Base-by-base conservation (phyloP, 1,140 invertebrate genomes). In the Hermatobates lingyangjiaoensis region DNA sequence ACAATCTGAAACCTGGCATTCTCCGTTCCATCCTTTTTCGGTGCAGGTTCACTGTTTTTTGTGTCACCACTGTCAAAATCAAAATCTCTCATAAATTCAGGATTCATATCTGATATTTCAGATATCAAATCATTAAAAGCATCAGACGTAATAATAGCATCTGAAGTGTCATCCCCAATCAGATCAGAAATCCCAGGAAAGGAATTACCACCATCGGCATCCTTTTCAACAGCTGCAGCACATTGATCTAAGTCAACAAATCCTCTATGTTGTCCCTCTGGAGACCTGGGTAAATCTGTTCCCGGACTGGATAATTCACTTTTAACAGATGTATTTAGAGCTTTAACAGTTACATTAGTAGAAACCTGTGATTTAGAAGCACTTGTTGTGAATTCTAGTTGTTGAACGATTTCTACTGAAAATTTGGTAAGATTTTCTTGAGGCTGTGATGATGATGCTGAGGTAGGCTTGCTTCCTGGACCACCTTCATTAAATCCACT, bases 341-440 rank as follows among this genome's bases (percentile, higher is more conserved):
- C 82, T 62, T 88, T 90, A 28, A 91, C 86, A 5, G 86, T 89
- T n/a, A 91, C 86, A 68, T 89, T 90, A 40, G 87, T 89, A 26
- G 85, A 87, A 48, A 89, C 89, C 62, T 87, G 86, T 59, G 88
- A 85, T 27, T 60, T 59, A 25, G 81, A 76, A 34, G 79, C 79
- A 4, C 81, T 84, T 23, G 81, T 83, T 24, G 83, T 87, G 60
- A 90, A 90, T 59, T 87, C 84, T 14, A 87, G 63, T 62, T 91
- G 85, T 60, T 91, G 87, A 0, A 87, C 86, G 50, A 91, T 91
- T 67, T 91, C 85, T 18, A 91, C 86, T 0, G 84, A 86, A 65
- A 90, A 86, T 62, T 86, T 86, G 39, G 80, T 83, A 50, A 83
- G 71, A 50, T 73, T 75, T 56, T 81, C 75, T 28, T 57, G 48